These are phyloP conservation scores for Oplegnathus fasciatus DNA, from an alignment of 2,113 vertebrate species.

Conservation along the genomic window DNA sequence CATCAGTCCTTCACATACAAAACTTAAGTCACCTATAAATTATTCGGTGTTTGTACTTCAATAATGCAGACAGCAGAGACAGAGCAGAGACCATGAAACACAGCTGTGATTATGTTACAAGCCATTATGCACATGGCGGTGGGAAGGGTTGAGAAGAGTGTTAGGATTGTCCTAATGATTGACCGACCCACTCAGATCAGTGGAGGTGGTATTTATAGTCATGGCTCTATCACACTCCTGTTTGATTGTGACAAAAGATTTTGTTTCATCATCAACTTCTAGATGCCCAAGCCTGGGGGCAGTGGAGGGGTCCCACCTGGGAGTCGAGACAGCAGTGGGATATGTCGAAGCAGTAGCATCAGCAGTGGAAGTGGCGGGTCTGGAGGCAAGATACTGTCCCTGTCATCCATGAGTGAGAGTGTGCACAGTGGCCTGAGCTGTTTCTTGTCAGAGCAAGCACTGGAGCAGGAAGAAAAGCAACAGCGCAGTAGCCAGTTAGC, in stretches of 20 bases:
- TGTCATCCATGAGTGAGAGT: slow-evolving; percentile 91
- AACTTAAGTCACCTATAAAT: slow-evolving; percentile 10
- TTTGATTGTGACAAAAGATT: not conserved
- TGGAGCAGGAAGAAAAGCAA: slow-evolving; percentile 86
- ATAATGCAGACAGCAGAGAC: slow-evolving; percentile 20
- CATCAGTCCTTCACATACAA: not conserved
- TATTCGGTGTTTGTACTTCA: slow-evolving; percentile 34
- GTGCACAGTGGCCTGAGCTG: slow-evolving; percentile 90
- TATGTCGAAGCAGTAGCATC: slow-evolving; percentile 78
- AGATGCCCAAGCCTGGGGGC: slow-evolving; percentile 77
- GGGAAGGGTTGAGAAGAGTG: not conserved
- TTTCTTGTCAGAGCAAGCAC: slow-evolving; percentile 89
- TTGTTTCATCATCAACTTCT: slow-evolving; percentile 55
- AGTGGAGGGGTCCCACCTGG: slow-evolving; percentile 58
- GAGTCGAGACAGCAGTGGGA: slow-evolving; percentile 57
- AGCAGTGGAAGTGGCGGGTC: slow-evolving; percentile 71
- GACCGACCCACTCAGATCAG: not conserved
- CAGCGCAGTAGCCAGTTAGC: slow-evolving; percentile 84
- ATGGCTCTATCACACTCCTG: not conserved
- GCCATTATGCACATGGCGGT: not conserved
- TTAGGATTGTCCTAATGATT: not conserved
- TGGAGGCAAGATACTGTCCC: slow-evolving; percentile 87
- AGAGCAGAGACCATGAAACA: slow-evolving; percentile 13
- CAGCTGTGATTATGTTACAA: not conserved
- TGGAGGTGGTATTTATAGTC: not conserved